Conservation (phyloP, 2,888 invertebrate species). For the Venusia cambrica region DNA sequence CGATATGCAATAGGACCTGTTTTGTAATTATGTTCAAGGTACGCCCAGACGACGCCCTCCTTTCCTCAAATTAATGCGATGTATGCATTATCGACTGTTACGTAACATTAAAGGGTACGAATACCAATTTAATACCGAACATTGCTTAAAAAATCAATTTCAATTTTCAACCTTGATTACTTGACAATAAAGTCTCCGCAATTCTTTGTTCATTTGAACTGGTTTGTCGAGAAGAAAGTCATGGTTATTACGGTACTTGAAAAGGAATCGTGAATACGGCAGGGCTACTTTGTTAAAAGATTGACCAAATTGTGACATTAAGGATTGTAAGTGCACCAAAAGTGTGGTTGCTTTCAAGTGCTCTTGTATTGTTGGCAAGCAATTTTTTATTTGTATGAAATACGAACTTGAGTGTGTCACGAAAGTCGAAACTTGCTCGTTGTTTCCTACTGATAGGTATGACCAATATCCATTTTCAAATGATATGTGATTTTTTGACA, state of each 20-base stretch:
- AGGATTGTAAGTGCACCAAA: conserved; percentile 14
- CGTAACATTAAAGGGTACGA: conserved; percentile 24
- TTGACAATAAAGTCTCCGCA: conserved; percentile 24
- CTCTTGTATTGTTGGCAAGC: conserved; percentile 4
- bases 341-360: conserved; percentile 5
- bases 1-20: conserved; percentile 3
- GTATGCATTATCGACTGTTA: conserved; percentile 15
- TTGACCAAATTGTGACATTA: conserved; percentile 24
- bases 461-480: too few species aligned
- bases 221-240: conserved; percentile 20
- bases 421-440: too few species aligned
- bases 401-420: too few species aligned
- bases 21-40: conserved; percentile 26
- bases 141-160: conserved; percentile 15
- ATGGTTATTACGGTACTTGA: conserved; percentile 23
- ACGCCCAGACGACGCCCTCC: conserved; percentile 21
- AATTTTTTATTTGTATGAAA: too few species aligned
- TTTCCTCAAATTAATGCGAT: conserved; percentile 21
- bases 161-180: conserved; percentile 22
- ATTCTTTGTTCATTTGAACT: conserved; percentile 14
- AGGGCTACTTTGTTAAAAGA: conserved; percentile 21
- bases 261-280: conserved; percentile 26
- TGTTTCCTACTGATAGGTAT: too few species aligned
- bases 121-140: conserved; percentile 19
- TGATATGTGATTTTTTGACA: too few species aligned